Conservation (phyloP, 2,797 vertebrate genomes). For the Enteromius mattozi region DNA sequence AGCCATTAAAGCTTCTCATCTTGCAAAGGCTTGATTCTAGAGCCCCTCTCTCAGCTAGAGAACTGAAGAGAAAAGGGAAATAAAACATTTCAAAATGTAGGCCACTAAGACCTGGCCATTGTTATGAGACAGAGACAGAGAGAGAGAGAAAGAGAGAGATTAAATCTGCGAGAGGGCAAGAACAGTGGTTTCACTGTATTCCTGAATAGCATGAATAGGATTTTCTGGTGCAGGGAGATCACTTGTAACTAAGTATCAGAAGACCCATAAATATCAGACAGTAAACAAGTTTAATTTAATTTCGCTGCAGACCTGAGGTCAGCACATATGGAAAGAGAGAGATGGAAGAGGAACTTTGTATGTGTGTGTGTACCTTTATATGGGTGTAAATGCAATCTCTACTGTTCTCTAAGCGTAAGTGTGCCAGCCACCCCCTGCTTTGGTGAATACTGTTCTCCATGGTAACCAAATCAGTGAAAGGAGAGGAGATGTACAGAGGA, state of each 20-base stretch:
- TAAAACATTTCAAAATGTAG: conserved; percentile 51
- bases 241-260: conserved; percentile 12
- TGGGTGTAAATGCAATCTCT: conserved; percentile 29
- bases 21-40: conserved; percentile 52
- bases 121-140: not conserved
- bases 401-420: conserved; percentile 37
- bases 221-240: conserved; percentile 1
- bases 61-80: conserved; percentile 10
- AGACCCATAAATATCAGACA: not conserved
- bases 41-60: conserved; percentile 43
- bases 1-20: conserved; percentile 55
- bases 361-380: conserved; percentile 47
- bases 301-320: conserved; percentile 22
- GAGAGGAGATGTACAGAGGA: conserved; percentile 25
- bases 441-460: conserved; percentile 72
- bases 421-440: conserved; percentile 65
- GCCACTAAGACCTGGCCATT: conserved; percentile 41
- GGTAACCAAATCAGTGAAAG: conserved; percentile 68
- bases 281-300: not conserved
- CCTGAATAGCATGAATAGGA: conserved; percentile 45
- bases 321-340: conserved; percentile 8
- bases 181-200: conserved; percentile 33
- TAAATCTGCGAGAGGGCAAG: conserved; percentile 31
- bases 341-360: not conserved
- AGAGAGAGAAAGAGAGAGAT: conserved; percentile 27